Evolutionary conservation across 1,140 invertebrate species (phyloP).

Genomic region (Drosophila insularis): DNA sequence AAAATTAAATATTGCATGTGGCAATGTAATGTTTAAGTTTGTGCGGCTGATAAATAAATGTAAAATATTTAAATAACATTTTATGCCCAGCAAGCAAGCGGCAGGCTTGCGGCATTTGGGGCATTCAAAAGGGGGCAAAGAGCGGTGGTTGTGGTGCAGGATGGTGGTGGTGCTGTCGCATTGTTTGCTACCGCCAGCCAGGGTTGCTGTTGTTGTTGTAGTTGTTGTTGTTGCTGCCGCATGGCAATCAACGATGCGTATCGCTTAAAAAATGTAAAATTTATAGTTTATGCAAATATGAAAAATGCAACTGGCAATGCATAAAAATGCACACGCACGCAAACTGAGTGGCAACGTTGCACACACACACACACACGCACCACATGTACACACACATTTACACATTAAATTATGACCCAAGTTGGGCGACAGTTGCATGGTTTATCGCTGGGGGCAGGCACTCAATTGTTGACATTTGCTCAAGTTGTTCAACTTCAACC

Average conservation of each 20-base stretch:
- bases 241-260: slow-evolving; percentile 77
- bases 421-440: slow-evolving; percentile 80
- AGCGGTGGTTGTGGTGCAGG: not conserved
- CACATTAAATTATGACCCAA: slow-evolving; percentile 76
- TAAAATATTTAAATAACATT: slow-evolving; percentile 71
- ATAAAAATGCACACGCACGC: slow-evolving; percentile 81
- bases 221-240: slow-evolving; percentile 35
- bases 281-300: slow-evolving; percentile 81
- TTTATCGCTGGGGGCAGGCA: slow-evolving; percentile 72
- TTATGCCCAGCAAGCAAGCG: slow-evolving; percentile 30
- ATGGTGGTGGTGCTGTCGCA: slow-evolving; percentile 23
- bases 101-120: slow-evolving; percentile 6
- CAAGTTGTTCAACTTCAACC: slow-evolving; percentile 47
- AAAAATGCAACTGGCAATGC: slow-evolving; percentile 80
- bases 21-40: slow-evolving; percentile 27
- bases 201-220: slow-evolving; percentile 35
- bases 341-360: slow-evolving; percentile 63
- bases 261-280: slow-evolving; percentile 81
- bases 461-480: slow-evolving; percentile 75
- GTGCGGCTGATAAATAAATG: slow-evolving; percentile 55
- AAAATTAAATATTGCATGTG: slow-evolving; percentile 44
- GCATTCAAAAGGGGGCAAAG: not conserved
- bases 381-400: slow-evolving; percentile 38
- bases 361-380: slow-evolving; percentile 36
- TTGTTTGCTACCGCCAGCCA: slow-evolving; percentile 40